These are phyloP conservation scores for Chloroclysta siterata DNA, from an alignment of 2,888 invertebrate genomes.

Conservation along the genomic window DNA sequence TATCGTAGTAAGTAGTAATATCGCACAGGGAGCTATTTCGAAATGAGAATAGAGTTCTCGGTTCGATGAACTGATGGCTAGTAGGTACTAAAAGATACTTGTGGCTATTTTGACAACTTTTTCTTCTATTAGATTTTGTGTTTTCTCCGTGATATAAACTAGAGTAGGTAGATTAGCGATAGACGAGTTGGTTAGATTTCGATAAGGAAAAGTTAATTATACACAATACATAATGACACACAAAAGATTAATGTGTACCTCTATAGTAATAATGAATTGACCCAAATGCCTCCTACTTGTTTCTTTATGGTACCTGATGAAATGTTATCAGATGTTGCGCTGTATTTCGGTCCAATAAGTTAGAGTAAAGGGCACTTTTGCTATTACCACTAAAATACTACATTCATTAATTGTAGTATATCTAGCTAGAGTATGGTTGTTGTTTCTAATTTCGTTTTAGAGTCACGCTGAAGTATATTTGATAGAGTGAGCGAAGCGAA, in stretches of 20 bases:
- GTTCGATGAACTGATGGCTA: background rate
- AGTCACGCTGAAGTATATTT: no score
- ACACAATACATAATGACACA: background rate
- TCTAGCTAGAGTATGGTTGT: no score
- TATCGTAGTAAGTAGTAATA: no score
- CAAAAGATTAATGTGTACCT: background rate
- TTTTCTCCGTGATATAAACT: no score
- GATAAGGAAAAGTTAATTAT: slow-evolving; percentile 2
- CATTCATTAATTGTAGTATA: no score
- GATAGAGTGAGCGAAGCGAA: no score
- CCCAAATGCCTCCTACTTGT: slow-evolving; percentile 2
- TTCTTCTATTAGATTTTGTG: no score
- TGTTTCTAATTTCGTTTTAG: no score
- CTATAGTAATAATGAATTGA: slow-evolving; percentile 4
- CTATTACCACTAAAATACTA: background rate
- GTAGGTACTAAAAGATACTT: background rate
- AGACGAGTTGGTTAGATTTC: background rate
- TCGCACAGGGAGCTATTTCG: slow-evolving; percentile 2
- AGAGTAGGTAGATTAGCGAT: no score
- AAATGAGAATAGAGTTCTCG: no score
- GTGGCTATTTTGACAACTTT: background rate
- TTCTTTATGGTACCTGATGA: slow-evolving; percentile 6
- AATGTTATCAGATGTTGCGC: slow-evolving; percentile 12
- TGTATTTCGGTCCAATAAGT: background rate
- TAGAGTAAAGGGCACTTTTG: slow-evolving; percentile 7